phyloP scores from a whole-genome alignment of 1,140 invertebrate genomes.

The Augochlora pura region DNA sequence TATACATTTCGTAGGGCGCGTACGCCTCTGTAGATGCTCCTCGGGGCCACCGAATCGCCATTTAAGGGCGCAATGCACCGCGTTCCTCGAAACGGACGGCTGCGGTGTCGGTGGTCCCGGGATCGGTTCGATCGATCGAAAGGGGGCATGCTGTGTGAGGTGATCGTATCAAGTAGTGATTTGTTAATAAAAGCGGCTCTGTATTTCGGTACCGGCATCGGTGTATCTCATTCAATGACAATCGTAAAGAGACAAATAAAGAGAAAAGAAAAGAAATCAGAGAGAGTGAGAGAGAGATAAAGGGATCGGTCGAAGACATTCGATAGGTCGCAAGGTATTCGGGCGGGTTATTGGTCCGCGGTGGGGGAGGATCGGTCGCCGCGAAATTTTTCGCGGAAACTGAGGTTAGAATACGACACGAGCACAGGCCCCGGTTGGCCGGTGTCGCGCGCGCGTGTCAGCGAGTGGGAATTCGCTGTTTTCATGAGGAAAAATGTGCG shows the following conservation, averaged over 20 bases:
- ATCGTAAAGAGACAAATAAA: neutral
- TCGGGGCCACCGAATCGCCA: neutral
- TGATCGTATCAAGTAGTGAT: neutral
- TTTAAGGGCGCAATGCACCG: neutral
- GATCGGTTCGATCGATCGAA: neutral
- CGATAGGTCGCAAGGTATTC: neutral
- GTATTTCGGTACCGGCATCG: neutral
- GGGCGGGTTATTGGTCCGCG: neutral
- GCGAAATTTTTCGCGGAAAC: slow-evolving; percentile 27
- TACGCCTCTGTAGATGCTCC: neutral
- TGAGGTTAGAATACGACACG: slow-evolving; percentile 17
- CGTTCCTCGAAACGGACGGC: neutral
- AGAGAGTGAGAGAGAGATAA: too few species aligned
- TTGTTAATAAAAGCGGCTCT: neutral
- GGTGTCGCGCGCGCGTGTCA: slow-evolving; percentile 55
- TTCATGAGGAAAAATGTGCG: slow-evolving; percentile 74
- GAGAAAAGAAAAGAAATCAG: too few species aligned
- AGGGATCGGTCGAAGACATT: too few species aligned
- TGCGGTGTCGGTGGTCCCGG: neutral
- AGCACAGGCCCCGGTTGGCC: slow-evolving; percentile 1
- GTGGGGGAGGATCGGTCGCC: neutral
- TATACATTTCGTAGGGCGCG: neutral
- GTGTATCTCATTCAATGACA: neutral
- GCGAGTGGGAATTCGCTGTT: slow-evolving; percentile 67
- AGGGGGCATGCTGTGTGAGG: neutral